These are phyloP conservation scores for Micropoecilia bifurca DNA, from an alignment of 2,797 vertebrate genomes.

Conservation along the genomic window DNA sequence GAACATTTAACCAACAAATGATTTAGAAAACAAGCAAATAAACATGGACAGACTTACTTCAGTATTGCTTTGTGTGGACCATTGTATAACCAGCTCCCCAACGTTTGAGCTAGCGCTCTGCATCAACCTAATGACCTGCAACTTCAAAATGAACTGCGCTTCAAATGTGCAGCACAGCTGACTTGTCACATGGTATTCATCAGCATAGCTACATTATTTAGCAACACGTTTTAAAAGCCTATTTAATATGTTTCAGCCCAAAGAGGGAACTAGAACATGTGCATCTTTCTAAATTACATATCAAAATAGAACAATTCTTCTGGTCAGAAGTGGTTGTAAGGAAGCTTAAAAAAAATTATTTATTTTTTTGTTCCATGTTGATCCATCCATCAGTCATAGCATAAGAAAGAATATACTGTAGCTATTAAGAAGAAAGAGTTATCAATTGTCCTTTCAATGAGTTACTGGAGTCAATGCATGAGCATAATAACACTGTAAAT, in stretches of 20 bases:
- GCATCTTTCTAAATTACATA: constrained; percentile 51
- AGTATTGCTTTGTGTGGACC: constrained; percentile 5
- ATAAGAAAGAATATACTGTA: constrained; percentile 49
- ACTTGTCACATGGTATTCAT: constrained; percentile 36
- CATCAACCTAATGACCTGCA: not conserved
- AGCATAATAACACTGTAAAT: constrained; percentile 64
- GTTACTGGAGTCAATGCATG: constrained; percentile 60
- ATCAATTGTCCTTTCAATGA: constrained; percentile 61
- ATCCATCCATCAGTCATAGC: constrained; percentile 66
- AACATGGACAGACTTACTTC: constrained; percentile 32
- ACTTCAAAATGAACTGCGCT: constrained; percentile 31
- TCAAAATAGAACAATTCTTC: constrained; percentile 44
- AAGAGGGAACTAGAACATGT: constrained; percentile 44
- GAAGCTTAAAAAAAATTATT: constrained; percentile 20
- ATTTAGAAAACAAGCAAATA: constrained; percentile 61
- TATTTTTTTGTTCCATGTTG: too few species aligned
- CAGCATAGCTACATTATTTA: constrained; percentile 48
- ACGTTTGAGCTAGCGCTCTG: constrained; percentile 4
- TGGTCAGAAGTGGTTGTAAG: constrained; percentile 53
- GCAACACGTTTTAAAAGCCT: constrained; percentile 47
- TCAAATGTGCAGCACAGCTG: constrained; percentile 40
- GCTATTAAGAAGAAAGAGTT: constrained; percentile 67
- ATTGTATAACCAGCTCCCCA: not conserved
- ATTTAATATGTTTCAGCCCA: constrained; percentile 48
- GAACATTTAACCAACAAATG: constrained; percentile 59